Conservation (phyloP, 2,888 invertebrate genomes). For the Adelognathus sp. region DNA sequence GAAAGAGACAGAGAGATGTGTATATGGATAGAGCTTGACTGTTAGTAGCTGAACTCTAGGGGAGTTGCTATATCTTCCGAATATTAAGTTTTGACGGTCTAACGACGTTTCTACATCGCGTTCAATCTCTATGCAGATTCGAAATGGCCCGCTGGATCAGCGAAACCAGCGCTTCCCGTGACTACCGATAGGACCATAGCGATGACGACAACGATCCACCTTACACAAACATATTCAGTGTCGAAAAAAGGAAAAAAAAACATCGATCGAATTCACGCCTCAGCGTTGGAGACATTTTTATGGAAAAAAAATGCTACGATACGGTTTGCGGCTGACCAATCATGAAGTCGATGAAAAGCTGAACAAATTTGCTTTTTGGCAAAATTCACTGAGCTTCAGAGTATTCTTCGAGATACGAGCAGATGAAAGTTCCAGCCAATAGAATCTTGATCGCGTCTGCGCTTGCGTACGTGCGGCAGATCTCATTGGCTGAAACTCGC, state of each 20-base stretch:
- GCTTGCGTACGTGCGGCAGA: neutral
- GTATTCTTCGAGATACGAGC: neutral
- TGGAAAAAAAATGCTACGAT: neutral
- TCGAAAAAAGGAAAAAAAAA: neutral
- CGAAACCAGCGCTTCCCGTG: conserved; percentile 10
- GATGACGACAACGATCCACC: neutral
- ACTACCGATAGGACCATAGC: neutral
- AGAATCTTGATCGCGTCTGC: neutral
- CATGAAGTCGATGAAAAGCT: neutral
- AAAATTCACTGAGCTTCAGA: neutral
- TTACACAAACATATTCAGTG: neutral
- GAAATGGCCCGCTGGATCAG: conserved; percentile 60
- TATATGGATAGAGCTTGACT: neutral
- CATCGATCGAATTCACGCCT: neutral
- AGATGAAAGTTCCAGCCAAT: neutral
- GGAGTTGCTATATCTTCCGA: conserved; percentile 18
- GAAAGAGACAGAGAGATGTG: neutral
- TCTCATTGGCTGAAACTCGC: neutral
- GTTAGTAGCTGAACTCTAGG: neutral
- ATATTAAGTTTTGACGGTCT: conserved; percentile 65
- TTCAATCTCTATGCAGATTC: conserved; percentile 73
- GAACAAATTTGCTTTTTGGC: neutral
- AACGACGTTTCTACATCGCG: conserved; percentile 58
- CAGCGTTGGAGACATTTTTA: neutral
- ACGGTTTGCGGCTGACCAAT: neutral